These are phyloP conservation scores for Epinephelus malabaricus DNA, from an alignment of 2,797 vertebrate genomes.

Conservation along the genomic window DNA sequence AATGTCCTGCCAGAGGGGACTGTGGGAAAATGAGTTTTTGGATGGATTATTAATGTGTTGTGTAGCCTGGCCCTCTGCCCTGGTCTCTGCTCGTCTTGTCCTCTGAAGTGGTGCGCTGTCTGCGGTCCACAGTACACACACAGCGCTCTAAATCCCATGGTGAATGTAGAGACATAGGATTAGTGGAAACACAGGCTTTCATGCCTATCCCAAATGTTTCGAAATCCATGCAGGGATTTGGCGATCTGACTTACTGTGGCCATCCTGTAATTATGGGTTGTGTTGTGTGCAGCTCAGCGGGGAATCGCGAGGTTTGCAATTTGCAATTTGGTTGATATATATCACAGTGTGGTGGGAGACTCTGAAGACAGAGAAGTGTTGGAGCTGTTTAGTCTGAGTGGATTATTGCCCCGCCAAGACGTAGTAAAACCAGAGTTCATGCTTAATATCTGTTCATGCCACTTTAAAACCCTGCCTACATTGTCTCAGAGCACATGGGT, in stretches of 20 bases:
- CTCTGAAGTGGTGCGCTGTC: slow-evolving; percentile 64
- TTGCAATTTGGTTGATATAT: slow-evolving; percentile 38
- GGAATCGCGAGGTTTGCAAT: slow-evolving; percentile 13
- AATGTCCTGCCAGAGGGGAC: slow-evolving; percentile 73
- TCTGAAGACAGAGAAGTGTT: background rate
- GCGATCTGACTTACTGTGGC: slow-evolving; percentile 40
- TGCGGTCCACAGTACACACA: slow-evolving; percentile 34
- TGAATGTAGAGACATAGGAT: slow-evolving; percentile 66
- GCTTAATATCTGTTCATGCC: background rate
- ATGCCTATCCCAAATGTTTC: slow-evolving; percentile 57
- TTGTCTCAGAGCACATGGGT: background rate
- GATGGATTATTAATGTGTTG: slow-evolving; percentile 72
- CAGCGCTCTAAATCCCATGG: slow-evolving; percentile 39
- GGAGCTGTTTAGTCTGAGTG: background rate
- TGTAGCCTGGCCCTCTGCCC: slow-evolving; percentile 57
- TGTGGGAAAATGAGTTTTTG: slow-evolving; percentile 77
- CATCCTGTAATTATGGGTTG: slow-evolving; percentile 64
- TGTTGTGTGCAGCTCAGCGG: slow-evolving; percentile 42
- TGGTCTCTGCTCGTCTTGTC: slow-evolving; percentile 40
- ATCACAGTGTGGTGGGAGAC: background rate
- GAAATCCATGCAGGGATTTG: slow-evolving; percentile 67
- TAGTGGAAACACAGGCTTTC: slow-evolving; percentile 67
- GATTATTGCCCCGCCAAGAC: background rate
- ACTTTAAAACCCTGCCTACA: background rate
- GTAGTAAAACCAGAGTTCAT: background rate